Percentiles rank a stretch among this genome's conserved stretches.
These are phyloP conservation scores for Drosophila grimshawi DNA, from an alignment of 1,140 invertebrate species.

Conservation along the genomic window DNA sequence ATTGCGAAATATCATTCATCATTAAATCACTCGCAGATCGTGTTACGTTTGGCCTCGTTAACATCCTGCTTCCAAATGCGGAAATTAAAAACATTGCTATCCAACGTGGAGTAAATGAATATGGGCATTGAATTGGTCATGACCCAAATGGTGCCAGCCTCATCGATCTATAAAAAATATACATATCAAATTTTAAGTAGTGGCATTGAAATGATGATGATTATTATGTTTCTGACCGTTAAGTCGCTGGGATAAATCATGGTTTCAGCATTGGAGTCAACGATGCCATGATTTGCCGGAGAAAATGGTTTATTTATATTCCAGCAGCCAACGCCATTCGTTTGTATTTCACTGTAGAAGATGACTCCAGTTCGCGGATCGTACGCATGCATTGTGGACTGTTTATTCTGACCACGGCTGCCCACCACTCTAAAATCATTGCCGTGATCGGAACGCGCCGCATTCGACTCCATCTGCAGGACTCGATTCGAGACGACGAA, in stretches of 20 bases:
- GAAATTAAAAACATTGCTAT: conserved; percentile 87
- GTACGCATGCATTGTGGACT: conserved; percentile 87
- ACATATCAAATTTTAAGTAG: background rate
- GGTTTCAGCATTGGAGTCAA: conserved; percentile 86
- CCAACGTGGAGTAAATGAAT: conserved; percentile 86
- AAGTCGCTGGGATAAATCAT: conserved; percentile 88
- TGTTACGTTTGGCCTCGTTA: conserved; percentile 59
- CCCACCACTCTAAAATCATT: conserved; percentile 86
- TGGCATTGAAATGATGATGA: background rate
- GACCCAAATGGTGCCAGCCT: conserved; percentile 86
- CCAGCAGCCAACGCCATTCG: conserved; percentile 90
- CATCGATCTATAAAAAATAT: conserved; percentile 83
- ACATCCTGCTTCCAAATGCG: conserved; percentile 85
- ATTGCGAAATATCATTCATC: conserved; percentile 35
- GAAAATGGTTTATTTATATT: conserved; percentile 86
- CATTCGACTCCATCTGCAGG: conserved; percentile 87
- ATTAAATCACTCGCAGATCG: conserved; percentile 76
- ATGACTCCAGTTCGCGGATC: conserved; percentile 86
- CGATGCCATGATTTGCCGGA: conserved; percentile 86
- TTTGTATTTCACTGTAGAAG: conserved; percentile 89
- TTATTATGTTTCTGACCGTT: conserved; percentile 55
- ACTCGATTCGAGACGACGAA: conserved; percentile 88
- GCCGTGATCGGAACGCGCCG: conserved; percentile 87
- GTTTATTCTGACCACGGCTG: conserved; percentile 86
- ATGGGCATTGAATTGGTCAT: conserved; percentile 87